Evolutionary conservation across 2,113 vertebrate genomes (phyloP).

Genomic region (Lepus americanus): DNA sequence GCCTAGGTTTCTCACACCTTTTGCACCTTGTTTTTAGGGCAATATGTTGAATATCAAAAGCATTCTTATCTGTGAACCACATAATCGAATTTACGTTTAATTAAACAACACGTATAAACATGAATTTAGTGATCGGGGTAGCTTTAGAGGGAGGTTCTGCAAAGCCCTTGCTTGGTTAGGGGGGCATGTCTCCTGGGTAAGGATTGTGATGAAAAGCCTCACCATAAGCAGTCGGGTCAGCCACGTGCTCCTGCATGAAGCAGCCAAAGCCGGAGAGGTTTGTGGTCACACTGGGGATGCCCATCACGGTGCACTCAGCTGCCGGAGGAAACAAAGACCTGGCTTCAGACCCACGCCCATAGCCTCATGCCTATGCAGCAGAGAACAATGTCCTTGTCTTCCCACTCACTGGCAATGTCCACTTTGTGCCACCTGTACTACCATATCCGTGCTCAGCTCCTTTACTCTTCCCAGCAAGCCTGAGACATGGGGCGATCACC

Average conservation of each 20-base stretch:
- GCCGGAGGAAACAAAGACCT: slow-evolving; percentile 71
- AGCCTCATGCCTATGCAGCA: background rate
- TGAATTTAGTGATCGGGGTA: background rate
- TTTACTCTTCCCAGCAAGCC: background rate
- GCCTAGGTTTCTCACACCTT: background rate
- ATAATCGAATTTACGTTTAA: background rate
- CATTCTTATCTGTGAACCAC: background rate
- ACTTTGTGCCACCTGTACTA: background rate
- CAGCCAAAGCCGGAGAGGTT: slow-evolving; percentile 99
- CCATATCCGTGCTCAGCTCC: background rate
- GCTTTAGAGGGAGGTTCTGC: background rate
- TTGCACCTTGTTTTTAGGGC: background rate
- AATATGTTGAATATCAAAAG: background rate
- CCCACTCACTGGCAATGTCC: background rate
- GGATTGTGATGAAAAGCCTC: slow-evolving; percentile 51
- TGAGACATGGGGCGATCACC: background rate
- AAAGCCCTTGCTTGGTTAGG: background rate
- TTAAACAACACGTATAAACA: background rate
- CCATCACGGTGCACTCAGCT: slow-evolving; percentile 99
- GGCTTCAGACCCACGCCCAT: background rate
- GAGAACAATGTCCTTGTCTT: background rate
- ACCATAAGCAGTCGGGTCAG: slow-evolving; percentile 97
- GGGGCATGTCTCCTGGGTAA: background rate
- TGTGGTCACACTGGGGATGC: slow-evolving; percentile 98
- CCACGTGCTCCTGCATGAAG: slow-evolving; percentile 97